Percentiles rank a stretch among this genome's conserved stretches.
Conservation (phyloP, 1,140 invertebrate genomes). For the Calephelis virginiensis region DNA sequence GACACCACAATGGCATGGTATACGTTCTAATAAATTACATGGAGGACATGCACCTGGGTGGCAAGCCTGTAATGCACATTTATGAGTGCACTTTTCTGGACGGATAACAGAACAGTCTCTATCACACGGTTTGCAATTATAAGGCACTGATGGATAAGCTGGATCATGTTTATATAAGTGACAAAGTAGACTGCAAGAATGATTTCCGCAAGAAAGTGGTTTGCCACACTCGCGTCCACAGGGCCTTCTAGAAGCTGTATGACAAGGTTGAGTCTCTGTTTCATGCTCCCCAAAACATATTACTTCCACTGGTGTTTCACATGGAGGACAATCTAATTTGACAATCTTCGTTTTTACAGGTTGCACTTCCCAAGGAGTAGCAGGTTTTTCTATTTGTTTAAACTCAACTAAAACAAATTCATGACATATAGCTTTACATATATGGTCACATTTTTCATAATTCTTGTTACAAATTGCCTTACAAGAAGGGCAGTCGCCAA, state of each 20-base stretch:
- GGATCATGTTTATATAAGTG: slow-evolving; percentile 80
- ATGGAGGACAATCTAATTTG: slow-evolving; percentile 84
- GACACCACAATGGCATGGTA: slow-evolving; percentile 89
- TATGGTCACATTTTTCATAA: slow-evolving; percentile 85
- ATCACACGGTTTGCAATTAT: slow-evolving; percentile 85
- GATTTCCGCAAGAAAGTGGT: slow-evolving; percentile 87
- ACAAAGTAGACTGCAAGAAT: slow-evolving; percentile 86
- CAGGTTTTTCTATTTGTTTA: slow-evolving; percentile 80
- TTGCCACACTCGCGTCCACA: slow-evolving; percentile 88
- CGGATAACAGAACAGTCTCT: slow-evolving; percentile 83
- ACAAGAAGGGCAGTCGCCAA: slow-evolving; percentile 92
- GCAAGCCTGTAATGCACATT: slow-evolving; percentile 84
- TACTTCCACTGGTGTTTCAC: slow-evolving; percentile 84
- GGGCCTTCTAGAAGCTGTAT: slow-evolving; percentile 83
- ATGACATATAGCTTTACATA: slow-evolving; percentile 89
- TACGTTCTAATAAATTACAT: slow-evolving; percentile 85
- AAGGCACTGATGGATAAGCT: slow-evolving; percentile 66
- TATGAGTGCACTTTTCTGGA: slow-evolving; percentile 88
- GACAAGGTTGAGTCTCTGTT: slow-evolving; percentile 86
- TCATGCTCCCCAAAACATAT: slow-evolving; percentile 92
- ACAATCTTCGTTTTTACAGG: slow-evolving; percentile 81
- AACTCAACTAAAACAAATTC: slow-evolving; percentile 86
- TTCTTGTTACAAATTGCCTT: slow-evolving; percentile 82
- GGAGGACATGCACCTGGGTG: slow-evolving; percentile 85
- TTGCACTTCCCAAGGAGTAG: slow-evolving; percentile 89